Evolutionary conservation across 2,797 vertebrate species (phyloP), one percentile per base, ranked within the genome.

Genomic region (Hypotaenidia philippensis): DNA sequence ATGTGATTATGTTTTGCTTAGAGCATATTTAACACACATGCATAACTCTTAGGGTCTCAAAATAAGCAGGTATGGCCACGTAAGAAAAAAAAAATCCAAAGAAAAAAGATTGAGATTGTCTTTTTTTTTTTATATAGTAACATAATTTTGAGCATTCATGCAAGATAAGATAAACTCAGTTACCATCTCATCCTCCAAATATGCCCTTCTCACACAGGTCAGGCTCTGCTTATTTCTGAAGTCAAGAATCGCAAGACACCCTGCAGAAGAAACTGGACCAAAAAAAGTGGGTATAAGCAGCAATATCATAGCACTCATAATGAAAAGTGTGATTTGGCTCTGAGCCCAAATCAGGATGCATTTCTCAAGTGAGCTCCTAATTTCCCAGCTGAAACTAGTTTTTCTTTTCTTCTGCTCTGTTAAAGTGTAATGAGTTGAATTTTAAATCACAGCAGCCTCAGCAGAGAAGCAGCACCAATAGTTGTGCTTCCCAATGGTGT

Each of bases 311-410:
- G 34, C 55, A 65, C 38, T 68, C 38, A 25, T n/a, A 41, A 64
- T 12, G 32, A 8, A 61, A 36, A 84, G 34, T 23, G n/a, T 41
- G 63, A 75, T 72, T 90, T 92, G 77, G 55, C 41, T 78, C 66
- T n/a, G 29, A 93, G 74, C 63, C 70, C 38, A 76, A 44, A 72
- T 63, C 55, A 59, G 36, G 32, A 70, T 61, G 55, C 14, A 49
- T 72, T 84, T 92, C 89, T 89, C 66, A 90, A 88, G 50, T 65
- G 50, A 81, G 50, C 3, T 78, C 61, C 61, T 93, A 29, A 83
- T 88, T 92, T 92, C 80, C 78, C 90, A 92, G 12, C 47, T 89
- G 65, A 86, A 11, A 68, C 26, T 75, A 59, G 11, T 11, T 56
- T 70, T 60, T 49, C 0, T 31, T 55, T 38, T 56, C 64, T 41